Conservation (phyloP, 64 coral and sea anemone genomes). For the Pachyseris speciosa region DNA sequence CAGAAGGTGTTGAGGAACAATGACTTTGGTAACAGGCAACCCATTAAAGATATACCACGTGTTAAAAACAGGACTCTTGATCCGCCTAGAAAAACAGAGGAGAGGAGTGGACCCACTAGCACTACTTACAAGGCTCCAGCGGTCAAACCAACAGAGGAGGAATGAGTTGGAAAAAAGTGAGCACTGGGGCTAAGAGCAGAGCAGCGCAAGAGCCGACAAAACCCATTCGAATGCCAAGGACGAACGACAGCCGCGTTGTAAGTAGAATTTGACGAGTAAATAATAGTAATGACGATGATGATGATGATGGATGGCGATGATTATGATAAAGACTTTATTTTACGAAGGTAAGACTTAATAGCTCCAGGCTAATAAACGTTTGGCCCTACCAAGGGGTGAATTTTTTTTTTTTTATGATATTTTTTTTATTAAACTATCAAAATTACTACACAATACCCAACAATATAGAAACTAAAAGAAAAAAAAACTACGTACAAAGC, state of each 20-base stretch:
- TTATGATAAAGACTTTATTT: too few relatives aligned
- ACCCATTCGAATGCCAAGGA: neutral
- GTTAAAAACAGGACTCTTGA: neutral
- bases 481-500: too few relatives aligned
- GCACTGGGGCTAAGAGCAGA: neutral
- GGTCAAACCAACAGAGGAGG: neutral
- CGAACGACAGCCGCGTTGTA: neutral
- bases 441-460: too few relatives aligned
- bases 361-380: too few relatives aligned
- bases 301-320: too few relatives aligned
- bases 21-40: neutral
- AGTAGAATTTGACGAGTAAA: neutral
- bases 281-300: too few relatives aligned
- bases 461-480: too few relatives aligned
- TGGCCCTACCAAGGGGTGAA: too few relatives aligned
- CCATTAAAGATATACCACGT: neutral
- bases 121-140: neutral
- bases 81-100: neutral
- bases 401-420: too few relatives aligned
- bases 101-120: neutral
- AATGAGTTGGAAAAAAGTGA: neutral
- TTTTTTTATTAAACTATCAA: too few relatives aligned
- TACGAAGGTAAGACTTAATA: too few relatives aligned
- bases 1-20: neutral
- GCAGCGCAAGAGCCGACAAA: neutral